phyloP scores from a whole-genome alignment of 2,888 invertebrate species.

The Mimumesa dahlbomi region DNA sequence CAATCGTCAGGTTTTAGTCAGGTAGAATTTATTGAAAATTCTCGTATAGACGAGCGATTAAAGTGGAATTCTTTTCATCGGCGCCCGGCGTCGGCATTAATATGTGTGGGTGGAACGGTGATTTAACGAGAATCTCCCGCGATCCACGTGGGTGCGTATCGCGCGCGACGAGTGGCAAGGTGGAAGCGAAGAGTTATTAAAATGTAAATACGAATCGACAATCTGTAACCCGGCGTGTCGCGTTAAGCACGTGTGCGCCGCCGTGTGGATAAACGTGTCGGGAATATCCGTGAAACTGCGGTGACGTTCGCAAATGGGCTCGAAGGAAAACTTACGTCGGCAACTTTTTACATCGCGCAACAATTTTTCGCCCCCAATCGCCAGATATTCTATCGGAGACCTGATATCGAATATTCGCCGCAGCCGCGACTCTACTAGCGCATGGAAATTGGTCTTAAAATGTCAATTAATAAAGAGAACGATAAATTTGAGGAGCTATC shows the following conservation, averaged over 20 bases:
- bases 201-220: slow-evolving; percentile 72
- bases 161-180: slow-evolving; percentile 50
- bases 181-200: slow-evolving; percentile 68
- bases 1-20: no score
- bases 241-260: slow-evolving; percentile 56
- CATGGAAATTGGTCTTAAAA: no score
- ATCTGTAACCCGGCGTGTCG: slow-evolving; percentile 61
- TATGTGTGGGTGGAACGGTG: slow-evolving; percentile 18
- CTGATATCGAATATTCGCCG: no score
- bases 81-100: slow-evolving; percentile 32
- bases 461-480: background rate
- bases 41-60: slow-evolving; percentile 8
- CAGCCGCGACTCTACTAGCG: no score
- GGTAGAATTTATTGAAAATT: background rate
- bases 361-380: no score
- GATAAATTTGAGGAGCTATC: background rate
- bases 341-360: slow-evolving; percentile 43
- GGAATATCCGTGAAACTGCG: slow-evolving; percentile 51
- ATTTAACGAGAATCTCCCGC: slow-evolving; percentile 17
- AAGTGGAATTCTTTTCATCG: slow-evolving; percentile 34
- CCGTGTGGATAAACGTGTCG: slow-evolving; percentile 55
- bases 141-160: slow-evolving; percentile 27
- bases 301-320: slow-evolving; percentile 51
- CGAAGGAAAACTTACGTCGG: slow-evolving; percentile 28
- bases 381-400: no score